A percentile compares a stretch with the other conserved stretches of the same genome.
Evolutionary conservation across 2,888 invertebrate genomes (phyloP).

Genomic region (Scaptomyza tumidula): DNA sequence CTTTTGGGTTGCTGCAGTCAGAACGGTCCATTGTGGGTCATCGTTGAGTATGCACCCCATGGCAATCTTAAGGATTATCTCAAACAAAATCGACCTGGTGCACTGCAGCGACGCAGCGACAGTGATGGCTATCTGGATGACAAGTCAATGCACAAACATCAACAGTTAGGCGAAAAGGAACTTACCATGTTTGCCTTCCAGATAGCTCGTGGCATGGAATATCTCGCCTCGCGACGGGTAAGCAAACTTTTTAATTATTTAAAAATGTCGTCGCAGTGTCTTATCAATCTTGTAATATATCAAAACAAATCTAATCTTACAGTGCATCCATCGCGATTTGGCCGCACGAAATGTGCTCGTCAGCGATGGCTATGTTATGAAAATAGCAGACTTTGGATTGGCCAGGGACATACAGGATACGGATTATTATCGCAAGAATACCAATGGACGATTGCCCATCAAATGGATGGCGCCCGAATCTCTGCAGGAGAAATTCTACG

Average conservation of each 20-base stretch:
- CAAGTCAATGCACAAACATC: conserved; percentile 32
- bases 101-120: conserved; percentile 65
- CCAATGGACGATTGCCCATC: conserved; percentile 97
- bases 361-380: conserved; percentile 95
- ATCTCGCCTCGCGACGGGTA: conserved; percentile 94
- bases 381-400: conserved; percentile 99
- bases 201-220: conserved; percentile 99
- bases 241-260: conserved; percentile 26
- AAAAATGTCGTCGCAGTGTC: too few species aligned
- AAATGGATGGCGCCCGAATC: conserved; percentile 99
- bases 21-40: conserved; percentile 94
- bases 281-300: not conserved
- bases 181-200: conserved; percentile 98
- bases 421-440: conserved; percentile 98
- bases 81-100: conserved; percentile 88
- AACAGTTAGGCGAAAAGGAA: conserved; percentile 92
- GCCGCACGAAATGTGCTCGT: conserved; percentile 99
- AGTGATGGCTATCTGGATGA: conserved; percentile 78
- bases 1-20: conserved; percentile 98
- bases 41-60: conserved; percentile 95
- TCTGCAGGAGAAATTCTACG: conserved; percentile 96
- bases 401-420: conserved; percentile 97
- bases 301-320: conserved; percentile 72
- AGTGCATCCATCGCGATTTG: conserved; percentile 98
- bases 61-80: conserved; percentile 98